Evolutionary conservation across 2,113 vertebrate species (phyloP), one percentile per base, ranked within the genome.

Genomic region (Epinephelus moara): DNA sequence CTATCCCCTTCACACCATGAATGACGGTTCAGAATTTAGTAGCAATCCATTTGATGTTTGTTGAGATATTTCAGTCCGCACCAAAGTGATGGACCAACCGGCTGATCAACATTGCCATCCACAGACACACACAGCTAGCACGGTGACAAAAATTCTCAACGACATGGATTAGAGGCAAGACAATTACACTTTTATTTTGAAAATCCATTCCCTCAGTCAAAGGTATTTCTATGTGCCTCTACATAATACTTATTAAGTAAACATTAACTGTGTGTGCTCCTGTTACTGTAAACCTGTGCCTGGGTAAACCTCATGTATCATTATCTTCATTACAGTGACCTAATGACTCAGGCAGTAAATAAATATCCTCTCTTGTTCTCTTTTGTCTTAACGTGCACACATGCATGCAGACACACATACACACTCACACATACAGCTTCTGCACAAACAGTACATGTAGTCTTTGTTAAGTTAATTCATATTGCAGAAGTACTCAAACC

Each of bases 101-200:
- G 8, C 6, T 40, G 14, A 61, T 18, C 13, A 23, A 27, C 30
- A 23, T 27, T 17, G 1, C 3, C 25, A 7, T 45, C 1, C 9
- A 19, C 8, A 45, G 6, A 68, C 9, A 30, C 80, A 56, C 57
- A 69, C 33, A 10, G 27, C 57, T 49, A 37, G 2, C 21, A 64
- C 45, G 18, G 55, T 10, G 15, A 49, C 25, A 30, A 33, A 60
- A 55, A 8, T 3, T 3, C 6, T 62, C 7, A 76, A 62, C 1
- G 45, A 23, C 5, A 62, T 5, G 1, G 15, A 72, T 33, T 40
- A 47, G 15, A 76, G 40, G 66, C 47, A 78, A 87, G 70, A 74
- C 68, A 78, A 45, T 55, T 61, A 53, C 6, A 67, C 37, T 70
- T 92, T 94, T 90, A 90, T 91, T 94, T 87, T 87, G 52, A 82